Conservation (phyloP, 92 coral and sea anemone genomes). For the Zoanthus gigantus region DNA sequence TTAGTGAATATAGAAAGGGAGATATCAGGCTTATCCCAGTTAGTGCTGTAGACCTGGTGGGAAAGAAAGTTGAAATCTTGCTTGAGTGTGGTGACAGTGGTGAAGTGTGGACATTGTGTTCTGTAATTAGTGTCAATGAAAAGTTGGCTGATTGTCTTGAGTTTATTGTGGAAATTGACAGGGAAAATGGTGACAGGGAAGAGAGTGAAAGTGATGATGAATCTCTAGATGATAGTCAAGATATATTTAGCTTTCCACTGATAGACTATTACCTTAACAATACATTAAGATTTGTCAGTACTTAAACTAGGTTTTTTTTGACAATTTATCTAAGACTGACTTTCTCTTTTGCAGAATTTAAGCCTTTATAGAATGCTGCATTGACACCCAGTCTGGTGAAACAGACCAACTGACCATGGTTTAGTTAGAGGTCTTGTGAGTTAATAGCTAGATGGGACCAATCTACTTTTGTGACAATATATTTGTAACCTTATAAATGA, state of each 20-base stretch:
- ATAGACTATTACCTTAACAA: constrained; percentile 21
- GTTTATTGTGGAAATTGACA: constrained; percentile 4
- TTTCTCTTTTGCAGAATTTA: constrained; percentile 1
- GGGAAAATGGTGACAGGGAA: not conserved
- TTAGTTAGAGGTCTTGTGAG: not conserved
- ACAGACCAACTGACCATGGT: constrained; percentile 36
- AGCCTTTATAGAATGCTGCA: not conserved
- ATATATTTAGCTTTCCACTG: constrained; percentile 9
- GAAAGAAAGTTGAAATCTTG: constrained; percentile 23
- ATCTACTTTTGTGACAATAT: not conserved
- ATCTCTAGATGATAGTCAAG: not conserved
- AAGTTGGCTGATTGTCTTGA: not conserved
- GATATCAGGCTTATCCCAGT: not conserved
- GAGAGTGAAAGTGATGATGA: constrained; percentile 7
- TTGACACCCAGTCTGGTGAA: constrained; percentile 3
- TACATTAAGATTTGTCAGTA: not conserved
- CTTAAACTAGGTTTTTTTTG: not conserved
- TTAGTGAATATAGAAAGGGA: not conserved
- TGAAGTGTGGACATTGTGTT: constrained; percentile 6
- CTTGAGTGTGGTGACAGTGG: not conserved
- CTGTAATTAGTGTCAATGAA: constrained; percentile 6
- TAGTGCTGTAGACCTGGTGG: not conserved
- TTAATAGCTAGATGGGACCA: constrained; percentile 16
- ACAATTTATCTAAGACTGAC: not conserved
- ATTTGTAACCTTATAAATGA: constrained; percentile 2